Percentiles rank a stretch among this genome's conserved stretches.
Conservation (phyloP, 2,888 invertebrate species). For the Lasioglossum calceatum region DNA sequence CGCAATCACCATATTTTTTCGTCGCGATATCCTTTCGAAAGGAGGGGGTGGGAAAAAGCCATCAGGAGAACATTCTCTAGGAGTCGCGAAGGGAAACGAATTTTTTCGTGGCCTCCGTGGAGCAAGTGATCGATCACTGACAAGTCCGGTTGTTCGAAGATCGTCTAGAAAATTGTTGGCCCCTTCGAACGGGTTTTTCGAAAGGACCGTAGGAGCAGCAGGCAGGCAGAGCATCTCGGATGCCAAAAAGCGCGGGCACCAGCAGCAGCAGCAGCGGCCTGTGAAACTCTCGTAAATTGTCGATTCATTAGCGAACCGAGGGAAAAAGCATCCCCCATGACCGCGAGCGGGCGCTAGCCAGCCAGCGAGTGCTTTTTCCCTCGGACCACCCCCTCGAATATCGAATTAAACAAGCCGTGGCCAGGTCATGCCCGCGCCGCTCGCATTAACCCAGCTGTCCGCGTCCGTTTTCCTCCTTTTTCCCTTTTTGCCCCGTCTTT, state of each 20-base stretch:
- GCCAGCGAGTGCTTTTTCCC: conserved; percentile 47
- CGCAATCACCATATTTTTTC: neutral
- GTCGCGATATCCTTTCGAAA: neutral
- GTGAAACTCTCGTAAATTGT: conserved; percentile 78
- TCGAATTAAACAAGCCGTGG: conserved; percentile 78
- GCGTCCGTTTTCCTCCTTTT: conserved; percentile 19
- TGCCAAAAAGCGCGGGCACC: conserved; percentile 59
- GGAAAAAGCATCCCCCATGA: conserved; percentile 53
- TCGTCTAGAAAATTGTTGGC: conserved; percentile 41
- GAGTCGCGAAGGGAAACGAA: conserved; percentile 13
- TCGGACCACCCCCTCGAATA: conserved; percentile 66
- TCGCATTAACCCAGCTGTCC: conserved; percentile 34
- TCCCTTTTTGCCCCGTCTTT: neutral
- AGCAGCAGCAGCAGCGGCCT: conserved; percentile 62
- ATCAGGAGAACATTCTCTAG: neutral
- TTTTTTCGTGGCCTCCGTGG: conserved; percentile 3
- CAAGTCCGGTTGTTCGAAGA: conserved; percentile 53
- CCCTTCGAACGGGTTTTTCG: conserved; percentile 15
- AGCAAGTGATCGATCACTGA: conserved; percentile 66
- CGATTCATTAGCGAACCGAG: conserved; percentile 75
- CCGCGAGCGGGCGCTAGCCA: neutral
- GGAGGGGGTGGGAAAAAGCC: neutral
- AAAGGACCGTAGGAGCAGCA: conserved; percentile 31
- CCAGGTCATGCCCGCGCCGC: conserved; percentile 49
- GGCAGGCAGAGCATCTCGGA: conserved; percentile 17